phyloP scores from a whole-genome alignment of 2,797 vertebrate species.

The Anniella stebbinsi region DNA sequence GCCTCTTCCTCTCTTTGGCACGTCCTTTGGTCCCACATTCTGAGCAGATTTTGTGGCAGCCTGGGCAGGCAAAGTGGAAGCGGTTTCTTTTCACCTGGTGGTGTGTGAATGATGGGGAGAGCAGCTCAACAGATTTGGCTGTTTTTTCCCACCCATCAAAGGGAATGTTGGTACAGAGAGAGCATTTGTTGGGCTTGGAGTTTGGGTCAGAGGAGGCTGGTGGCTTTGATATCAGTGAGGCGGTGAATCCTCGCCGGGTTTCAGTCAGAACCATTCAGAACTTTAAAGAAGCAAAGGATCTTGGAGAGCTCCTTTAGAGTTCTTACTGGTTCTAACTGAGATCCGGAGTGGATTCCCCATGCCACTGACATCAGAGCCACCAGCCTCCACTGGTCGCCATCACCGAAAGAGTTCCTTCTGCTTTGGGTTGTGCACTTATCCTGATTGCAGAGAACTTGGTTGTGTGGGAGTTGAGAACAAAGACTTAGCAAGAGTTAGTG shows the following conservation, averaged over 20 bases:
- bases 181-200: not conserved
- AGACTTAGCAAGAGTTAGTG: too few species aligned
- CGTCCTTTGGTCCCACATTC: constrained; percentile 65
- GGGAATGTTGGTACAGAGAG: not conserved
- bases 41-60: constrained; percentile 78
- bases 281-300: too few species aligned
- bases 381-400: too few species aligned
- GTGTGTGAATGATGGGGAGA: constrained; percentile 68
- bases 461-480: not conserved
- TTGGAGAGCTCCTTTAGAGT: too few species aligned
- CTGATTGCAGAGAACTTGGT: not conserved
- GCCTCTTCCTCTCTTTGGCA: constrained; percentile 66
- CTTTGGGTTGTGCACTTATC: not conserved
- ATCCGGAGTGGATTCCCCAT: too few species aligned
- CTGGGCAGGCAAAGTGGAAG: constrained; percentile 54
- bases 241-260: too few species aligned
- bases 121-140: too few species aligned
- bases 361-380: too few species aligned
- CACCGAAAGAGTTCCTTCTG: not conserved
- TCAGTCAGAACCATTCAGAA: too few species aligned
- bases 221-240: too few species aligned
- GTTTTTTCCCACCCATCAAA: not conserved
- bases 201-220: not conserved
- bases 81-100: constrained; percentile 83
- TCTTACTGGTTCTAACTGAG: too few species aligned